Conservation (phyloP, 1,140 invertebrate species). For the Drosophila sp. region DNA sequence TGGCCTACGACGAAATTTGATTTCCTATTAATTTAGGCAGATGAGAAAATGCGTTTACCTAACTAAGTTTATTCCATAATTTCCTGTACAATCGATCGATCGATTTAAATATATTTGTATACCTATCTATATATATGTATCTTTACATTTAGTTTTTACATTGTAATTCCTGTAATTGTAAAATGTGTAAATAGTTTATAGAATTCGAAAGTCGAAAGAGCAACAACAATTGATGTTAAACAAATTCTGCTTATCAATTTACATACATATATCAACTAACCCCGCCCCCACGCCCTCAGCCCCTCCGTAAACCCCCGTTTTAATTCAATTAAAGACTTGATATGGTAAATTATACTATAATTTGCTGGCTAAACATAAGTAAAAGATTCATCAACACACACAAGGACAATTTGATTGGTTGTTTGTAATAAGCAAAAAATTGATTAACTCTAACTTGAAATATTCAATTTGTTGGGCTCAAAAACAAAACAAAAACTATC, state of each 20-base stretch:
- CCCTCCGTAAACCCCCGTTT: conserved; percentile 38
- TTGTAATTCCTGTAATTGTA: conserved; percentile 77
- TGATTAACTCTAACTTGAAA: conserved; percentile 23
- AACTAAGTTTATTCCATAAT: conserved; percentile 55
- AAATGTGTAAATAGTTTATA: conserved; percentile 70
- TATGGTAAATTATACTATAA: conserved; percentile 52
- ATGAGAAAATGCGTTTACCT: conserved; percentile 36
- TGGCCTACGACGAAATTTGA: conserved; percentile 68
- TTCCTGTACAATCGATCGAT: conserved; percentile 54
- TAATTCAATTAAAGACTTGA: conserved; percentile 61
- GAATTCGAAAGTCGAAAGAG: conserved; percentile 10
- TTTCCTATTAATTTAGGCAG: conserved; percentile 75
- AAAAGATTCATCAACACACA: conserved; percentile 19
- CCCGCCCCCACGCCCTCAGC: conserved; percentile 20
- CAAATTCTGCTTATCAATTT: conserved; percentile 13
- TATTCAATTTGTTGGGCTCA: conserved; percentile 61
- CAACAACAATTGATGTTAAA: conserved; percentile 51
- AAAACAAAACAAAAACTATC: conserved; percentile 49
- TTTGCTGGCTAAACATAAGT: conserved; percentile 56
- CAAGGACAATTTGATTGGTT: conserved; percentile 20
- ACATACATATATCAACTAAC: background rate
- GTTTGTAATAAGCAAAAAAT: conserved; percentile 19
- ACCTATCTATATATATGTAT: conserved; percentile 31
- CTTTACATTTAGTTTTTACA: conserved; percentile 64
- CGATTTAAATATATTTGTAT: conserved; percentile 40